Base-by-base conservation (phyloP, 2,797 vertebrate species). In the Spatula versicolor region DNA sequence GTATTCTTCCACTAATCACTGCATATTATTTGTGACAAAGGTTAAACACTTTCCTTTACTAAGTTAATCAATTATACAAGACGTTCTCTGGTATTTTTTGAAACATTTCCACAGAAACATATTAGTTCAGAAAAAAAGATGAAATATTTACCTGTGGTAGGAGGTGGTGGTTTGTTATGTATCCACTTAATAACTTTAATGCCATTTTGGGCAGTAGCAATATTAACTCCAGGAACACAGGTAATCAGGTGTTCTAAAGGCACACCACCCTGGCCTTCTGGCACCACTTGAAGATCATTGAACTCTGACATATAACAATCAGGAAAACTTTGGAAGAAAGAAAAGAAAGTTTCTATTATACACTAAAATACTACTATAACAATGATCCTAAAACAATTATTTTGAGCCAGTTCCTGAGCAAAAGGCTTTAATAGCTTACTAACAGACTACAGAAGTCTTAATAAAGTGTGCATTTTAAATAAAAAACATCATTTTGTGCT, bases 111-210 rank as follows among this genome's bases (percentile, higher is more conserved):
- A 50, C 48, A 50, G 48, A 50, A 50, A 50, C 48, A 50, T 48
- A 37, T 46, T 2, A 83, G 45, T 23, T 52, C 26, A 88, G 31
- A 91, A 9, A 41, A 11, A 68, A 45, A 48, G 1, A 16, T 26
- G 64, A 60, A 72, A 30, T 8, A 80, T 13, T 63, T 97, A 99
- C 99, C 99, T 81, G 98, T 96, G 89, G 98, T 99, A 56, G 98
- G 98, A 46, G 97, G 98, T 1, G 99, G 99, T 31, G 99, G 99
- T 92, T 99, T 99, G 97, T 99, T 99, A 96, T 99, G 99, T 97
- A 99, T 98, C 99, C 99, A 99, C 92, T 99, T 99, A 71, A 99
- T 98, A 91, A 99, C 98, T 97, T 99, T 99, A 97, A 99, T 98
- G 31, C 99, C 99, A 48, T 99, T 99, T 96, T 99, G 99, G 46